A percentile compares a stretch with the other conserved stretches of the same genome.
These are phyloP conservation scores for Drosophila diplacantha DNA, from an alignment of 2,888 invertebrate species.

Conservation along the genomic window DNA sequence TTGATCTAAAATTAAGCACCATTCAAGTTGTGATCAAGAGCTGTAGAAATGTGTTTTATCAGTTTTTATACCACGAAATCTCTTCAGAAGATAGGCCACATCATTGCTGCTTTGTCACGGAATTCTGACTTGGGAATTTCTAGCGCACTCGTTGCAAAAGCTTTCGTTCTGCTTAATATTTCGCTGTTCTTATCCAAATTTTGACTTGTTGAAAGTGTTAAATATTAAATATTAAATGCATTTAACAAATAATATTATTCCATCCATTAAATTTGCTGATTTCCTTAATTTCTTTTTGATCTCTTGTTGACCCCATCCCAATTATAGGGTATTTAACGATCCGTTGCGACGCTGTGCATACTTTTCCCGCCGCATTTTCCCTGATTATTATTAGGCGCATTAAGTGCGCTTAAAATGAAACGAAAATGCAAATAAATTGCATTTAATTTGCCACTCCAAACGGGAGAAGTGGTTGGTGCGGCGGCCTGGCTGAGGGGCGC, in stretches of 20 bases:
- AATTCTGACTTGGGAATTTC: conserved; percentile 1
- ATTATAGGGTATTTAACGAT: conserved; percentile 10
- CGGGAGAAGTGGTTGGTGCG: conserved; percentile 13
- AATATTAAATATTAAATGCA: not conserved
- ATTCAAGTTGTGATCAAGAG: too few species aligned
- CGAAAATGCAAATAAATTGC: conserved; percentile 58
- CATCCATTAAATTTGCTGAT: too few species aligned
- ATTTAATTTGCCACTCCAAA: conserved; percentile 53
- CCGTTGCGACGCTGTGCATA: not conserved
- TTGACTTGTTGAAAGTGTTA: not conserved
- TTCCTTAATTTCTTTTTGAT: not conserved
- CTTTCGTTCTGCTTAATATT: not conserved
- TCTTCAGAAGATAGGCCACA: not conserved
- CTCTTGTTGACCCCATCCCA: not conserved
- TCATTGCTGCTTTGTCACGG: not conserved
- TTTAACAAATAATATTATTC: not conserved
- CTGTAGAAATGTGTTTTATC: too few species aligned
- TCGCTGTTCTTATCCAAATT: not conserved
- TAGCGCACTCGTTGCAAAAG: not conserved
- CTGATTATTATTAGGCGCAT: conserved; percentile 49
- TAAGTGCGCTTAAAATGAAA: conserved; percentile 57
- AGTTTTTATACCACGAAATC: not conserved
- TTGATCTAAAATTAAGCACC: not conserved
- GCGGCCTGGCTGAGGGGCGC: conserved; percentile 7
- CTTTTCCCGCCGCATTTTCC: conserved; percentile 14